Evolutionary conservation across 2,888 invertebrate species (phyloP), one percentile per base, ranked within the genome.

Genomic region (Bursaphelenchus okinawaensis): DNA sequence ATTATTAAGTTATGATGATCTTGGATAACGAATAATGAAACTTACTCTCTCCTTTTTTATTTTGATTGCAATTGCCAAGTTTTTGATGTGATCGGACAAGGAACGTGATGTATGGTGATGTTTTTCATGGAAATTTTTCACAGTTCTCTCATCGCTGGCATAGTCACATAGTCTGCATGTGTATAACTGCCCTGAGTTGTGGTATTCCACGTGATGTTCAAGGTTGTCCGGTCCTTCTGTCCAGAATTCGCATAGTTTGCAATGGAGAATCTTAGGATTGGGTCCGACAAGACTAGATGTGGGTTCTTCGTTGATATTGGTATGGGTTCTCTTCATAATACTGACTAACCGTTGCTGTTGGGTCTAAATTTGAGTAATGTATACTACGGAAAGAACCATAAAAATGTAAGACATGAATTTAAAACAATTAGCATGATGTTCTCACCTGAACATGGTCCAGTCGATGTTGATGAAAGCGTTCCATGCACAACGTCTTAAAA

Each of bases 161-260:
- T 76, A 76, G 40, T 71, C 71, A 56, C 77, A 76, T 19, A 63
- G 28, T 1, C 52, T 27, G 50, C 66, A 73, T 28, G 50, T 12
- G 55, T 58, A 62, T 16, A 57, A n/a, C 8, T 29, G 26, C 4
- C 40, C 57, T 27, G 23, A 26, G 12, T 70, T 71, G 65, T 77
- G 77, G 28, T 68, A 65, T 59, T 77, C 77, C 23, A 52, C 26
- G 58, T 77, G 77, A 19, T 69, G 66, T 24, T 68, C 60, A 59
- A 68, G 69, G 23, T 63, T 52, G 26, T 57, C 65, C 2, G 52
- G 19, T 1, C 68, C 69, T 40, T 69, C 68, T 56, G 69, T 69
- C n/a, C 73, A 69, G 65, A 77, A 77, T 7, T 68, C 69, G 59
- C 77, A 77, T 50, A 68, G 63, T 9, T 26, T 26, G 27, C 71